Percentiles rank a stretch among this genome's conserved stretches.
Conservation (phyloP, 2,113 vertebrate genomes). For the Chloropsis cyanopogon region DNA sequence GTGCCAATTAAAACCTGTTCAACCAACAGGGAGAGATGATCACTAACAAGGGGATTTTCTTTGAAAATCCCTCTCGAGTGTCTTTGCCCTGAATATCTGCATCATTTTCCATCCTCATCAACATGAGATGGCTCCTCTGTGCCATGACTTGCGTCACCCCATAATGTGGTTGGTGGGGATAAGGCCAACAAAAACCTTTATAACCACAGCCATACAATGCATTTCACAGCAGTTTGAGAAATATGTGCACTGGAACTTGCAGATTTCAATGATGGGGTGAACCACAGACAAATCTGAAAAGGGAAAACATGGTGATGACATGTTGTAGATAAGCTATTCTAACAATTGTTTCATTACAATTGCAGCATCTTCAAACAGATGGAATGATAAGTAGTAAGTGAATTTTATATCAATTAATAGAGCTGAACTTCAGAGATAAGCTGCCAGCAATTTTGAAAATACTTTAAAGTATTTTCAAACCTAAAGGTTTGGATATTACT, state of each 20-base stretch:
- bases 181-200: neutral
- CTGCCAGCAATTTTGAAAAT: neutral
- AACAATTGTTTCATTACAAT: constrained; percentile 2
- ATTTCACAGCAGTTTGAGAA: neutral
- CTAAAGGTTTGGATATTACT: neutral
- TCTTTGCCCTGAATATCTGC: neutral
- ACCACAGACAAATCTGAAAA: neutral
- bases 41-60: neutral
- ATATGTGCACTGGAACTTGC: neutral
- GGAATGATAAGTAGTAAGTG: neutral
- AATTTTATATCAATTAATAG: neutral
- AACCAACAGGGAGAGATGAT: neutral
- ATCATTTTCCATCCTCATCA: neutral
- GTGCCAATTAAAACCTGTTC: neutral
- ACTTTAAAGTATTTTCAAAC: neutral
- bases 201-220: neutral
- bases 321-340: neutral
- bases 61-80: neutral
- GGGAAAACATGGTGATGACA: neutral
- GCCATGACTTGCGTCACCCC: neutral
- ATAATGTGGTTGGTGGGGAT: neutral
- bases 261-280: neutral
- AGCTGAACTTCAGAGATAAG: neutral
- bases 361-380: neutral
- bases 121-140: neutral